These are phyloP conservation scores for Myioborus melanocephalus DNA, from an alignment of 2,797 vertebrate genomes.

Conservation along the genomic window DNA sequence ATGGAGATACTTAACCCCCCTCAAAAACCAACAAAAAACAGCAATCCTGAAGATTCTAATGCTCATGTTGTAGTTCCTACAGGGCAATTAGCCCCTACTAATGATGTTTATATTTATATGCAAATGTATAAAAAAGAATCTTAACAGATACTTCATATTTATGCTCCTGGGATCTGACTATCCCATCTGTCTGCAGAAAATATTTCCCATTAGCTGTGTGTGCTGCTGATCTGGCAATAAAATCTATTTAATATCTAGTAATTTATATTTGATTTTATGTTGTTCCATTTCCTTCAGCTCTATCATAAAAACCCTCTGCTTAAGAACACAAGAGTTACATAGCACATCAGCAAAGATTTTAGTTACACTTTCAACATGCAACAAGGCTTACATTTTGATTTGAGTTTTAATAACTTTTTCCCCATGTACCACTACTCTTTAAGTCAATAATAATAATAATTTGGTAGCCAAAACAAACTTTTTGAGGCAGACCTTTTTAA, in stretches of 20 bases:
- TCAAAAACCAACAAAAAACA: background rate
- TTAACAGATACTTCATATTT: slow-evolving; percentile 75
- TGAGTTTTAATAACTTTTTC: background rate
- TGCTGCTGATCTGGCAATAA: slow-evolving; percentile 71
- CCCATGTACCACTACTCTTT: background rate
- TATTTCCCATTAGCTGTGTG: slow-evolving; percentile 68
- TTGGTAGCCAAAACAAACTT: background rate
- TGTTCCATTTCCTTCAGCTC: slow-evolving; percentile 58
- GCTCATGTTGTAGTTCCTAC: slow-evolving; percentile 73
- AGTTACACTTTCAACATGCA: background rate
- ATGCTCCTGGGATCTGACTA: slow-evolving; percentile 68
- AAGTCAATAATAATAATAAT: background rate
- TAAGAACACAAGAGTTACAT: background rate
- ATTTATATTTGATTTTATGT: slow-evolving; percentile 66
- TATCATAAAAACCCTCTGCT: slow-evolving; percentile 43
- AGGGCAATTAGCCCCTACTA: slow-evolving; percentile 78
- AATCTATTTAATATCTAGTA: slow-evolving; percentile 71
- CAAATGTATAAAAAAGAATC: slow-evolving; percentile 75
- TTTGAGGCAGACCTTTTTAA: background rate
- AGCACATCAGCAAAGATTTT: background rate
- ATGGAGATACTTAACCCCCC: slow-evolving; percentile 57
- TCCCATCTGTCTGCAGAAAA: slow-evolving; percentile 78
- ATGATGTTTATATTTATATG: slow-evolving; percentile 82
- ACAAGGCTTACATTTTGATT: background rate
- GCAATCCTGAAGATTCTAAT: slow-evolving; percentile 69